These are phyloP conservation scores for Ataeniobius toweri DNA, from an alignment of 2,797 vertebrate species.

Conservation along the genomic window DNA sequence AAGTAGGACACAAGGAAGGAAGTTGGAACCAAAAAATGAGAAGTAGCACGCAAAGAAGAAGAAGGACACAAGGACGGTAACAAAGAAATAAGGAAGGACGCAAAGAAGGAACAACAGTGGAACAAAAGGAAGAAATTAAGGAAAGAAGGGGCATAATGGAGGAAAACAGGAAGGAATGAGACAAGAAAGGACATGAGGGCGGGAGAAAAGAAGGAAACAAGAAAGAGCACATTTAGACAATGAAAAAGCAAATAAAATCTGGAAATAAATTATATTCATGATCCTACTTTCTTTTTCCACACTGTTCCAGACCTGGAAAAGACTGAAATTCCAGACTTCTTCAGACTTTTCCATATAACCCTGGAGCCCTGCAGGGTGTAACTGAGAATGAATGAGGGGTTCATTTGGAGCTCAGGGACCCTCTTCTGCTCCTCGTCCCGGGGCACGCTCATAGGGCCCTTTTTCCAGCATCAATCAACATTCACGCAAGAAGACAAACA, in stretches of 20 bases:
- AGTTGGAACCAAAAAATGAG: too few relatives aligned
- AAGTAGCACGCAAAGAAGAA: background rate
- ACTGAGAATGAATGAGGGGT: background rate
- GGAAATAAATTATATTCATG: background rate
- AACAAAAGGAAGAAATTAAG: background rate
- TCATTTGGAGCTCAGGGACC: conserved; percentile 32
- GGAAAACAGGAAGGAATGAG: background rate
- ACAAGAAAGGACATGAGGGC: background rate
- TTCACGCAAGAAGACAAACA: conserved; percentile 27
- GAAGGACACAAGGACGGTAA: background rate
- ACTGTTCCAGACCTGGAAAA: background rate
- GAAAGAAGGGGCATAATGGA: background rate
- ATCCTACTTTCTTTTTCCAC: background rate
- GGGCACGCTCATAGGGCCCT: conserved; percentile 57
- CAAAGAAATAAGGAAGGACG: background rate
- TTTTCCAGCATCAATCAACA: conserved; percentile 27
- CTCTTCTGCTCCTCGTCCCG: conserved; percentile 50
- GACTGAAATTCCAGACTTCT: background rate
- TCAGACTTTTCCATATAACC: background rate
- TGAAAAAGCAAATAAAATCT: background rate
- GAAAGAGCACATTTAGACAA: background rate
- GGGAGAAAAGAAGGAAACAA: background rate
- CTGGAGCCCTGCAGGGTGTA: background rate
- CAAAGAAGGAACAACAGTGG: background rate
- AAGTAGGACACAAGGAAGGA: too few relatives aligned